A percentile compares a stretch with the other conserved stretches of the same genome.
These are phyloP conservation scores for Lacanobia wlatinum DNA, from an alignment of 2,888 invertebrate genomes.

Conservation along the genomic window DNA sequence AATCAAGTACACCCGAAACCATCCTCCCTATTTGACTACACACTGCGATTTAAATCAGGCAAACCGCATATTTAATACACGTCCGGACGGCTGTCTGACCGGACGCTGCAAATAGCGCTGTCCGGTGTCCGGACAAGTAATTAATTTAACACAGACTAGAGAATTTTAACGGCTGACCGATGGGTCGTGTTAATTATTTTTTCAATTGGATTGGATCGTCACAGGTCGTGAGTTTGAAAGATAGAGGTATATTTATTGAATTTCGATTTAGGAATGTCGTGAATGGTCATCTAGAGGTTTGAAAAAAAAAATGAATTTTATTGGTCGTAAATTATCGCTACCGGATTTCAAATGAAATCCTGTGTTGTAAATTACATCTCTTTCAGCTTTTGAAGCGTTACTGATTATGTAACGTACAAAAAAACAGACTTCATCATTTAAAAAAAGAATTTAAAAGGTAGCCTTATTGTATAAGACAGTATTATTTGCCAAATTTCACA, in stretches of 20 bases:
- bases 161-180: slow-evolving; percentile 43
- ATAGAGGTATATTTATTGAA: neutral
- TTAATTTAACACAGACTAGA: slow-evolving; percentile 53
- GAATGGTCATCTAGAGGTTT: neutral
- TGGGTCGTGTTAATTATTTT: slow-evolving; percentile 50
- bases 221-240: neutral
- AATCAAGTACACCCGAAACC: slow-evolving; percentile 7
- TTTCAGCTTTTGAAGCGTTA: no score
- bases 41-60: slow-evolving; percentile 50
- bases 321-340: neutral
- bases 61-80: slow-evolving; percentile 57
- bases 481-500: no score
- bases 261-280: neutral
- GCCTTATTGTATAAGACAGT: no score
- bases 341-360: no score
- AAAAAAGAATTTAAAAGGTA: no score
- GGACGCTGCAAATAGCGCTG: slow-evolving; percentile 47
- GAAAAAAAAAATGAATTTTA: neutral
- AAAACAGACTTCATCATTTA: no score
- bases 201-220: slow-evolving; percentile 21
- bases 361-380: no score
- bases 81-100: slow-evolving; percentile 12
- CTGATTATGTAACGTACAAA: no score
- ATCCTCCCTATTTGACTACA: slow-evolving; percentile 9
- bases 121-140: slow-evolving; percentile 48